phyloP scores from a whole-genome alignment of 2,113 vertebrate species.

The Electrona antarctica region DNA sequence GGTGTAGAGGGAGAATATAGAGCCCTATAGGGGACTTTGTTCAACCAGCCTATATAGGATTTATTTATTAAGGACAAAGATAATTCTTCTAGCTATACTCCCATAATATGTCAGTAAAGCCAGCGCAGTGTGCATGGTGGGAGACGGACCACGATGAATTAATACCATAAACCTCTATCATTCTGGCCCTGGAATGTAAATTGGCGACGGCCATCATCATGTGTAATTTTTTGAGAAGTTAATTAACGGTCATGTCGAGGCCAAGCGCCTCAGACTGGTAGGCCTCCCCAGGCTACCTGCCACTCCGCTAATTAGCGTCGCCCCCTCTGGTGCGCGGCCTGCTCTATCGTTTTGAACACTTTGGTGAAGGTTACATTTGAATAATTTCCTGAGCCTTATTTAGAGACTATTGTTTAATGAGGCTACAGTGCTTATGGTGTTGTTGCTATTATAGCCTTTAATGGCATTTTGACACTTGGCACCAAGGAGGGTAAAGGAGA shows the following conservation, averaged over 20 bases:
- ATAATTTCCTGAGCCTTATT: conserved; percentile 63
- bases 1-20: background rate
- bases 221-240: conserved; percentile 74
- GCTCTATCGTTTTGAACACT: conserved; percentile 62
- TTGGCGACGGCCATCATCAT: conserved; percentile 50
- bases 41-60: no score
- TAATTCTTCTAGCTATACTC: conserved; percentile 13
- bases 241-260: conserved; percentile 77
- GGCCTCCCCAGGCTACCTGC: conserved; percentile 71
- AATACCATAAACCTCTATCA: conserved; percentile 64
- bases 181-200: conserved; percentile 60
- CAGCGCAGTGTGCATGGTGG: conserved; percentile 9
- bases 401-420: conserved; percentile 59
- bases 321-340: conserved; percentile 52
- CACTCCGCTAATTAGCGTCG: conserved; percentile 72
- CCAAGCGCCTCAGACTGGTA: conserved; percentile 71
- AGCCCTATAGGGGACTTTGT: background rate
- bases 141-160: conserved; percentile 32
- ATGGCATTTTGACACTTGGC: conserved; percentile 54
- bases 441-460: conserved; percentile 23
- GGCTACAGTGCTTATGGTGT: conserved; percentile 30
- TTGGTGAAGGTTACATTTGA: conserved; percentile 74
- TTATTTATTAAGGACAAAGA: conserved; percentile 26
- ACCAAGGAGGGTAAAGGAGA: conserved; percentile 14
- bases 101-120: background rate